phyloP scores from a whole-genome alignment of 2,888 invertebrate genomes.

The Esperia sulphurella region DNA sequence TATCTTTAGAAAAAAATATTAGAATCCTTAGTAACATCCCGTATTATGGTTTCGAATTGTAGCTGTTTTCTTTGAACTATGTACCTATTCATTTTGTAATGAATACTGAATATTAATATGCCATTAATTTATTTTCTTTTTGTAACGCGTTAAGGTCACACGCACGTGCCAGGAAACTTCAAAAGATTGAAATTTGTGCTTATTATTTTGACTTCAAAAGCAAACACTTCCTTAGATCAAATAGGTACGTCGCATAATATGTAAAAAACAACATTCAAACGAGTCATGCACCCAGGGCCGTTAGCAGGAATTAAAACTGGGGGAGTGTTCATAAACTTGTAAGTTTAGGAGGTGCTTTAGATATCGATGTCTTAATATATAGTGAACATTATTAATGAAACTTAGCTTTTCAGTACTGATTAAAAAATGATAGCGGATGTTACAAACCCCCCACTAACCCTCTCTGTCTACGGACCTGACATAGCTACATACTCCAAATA shows the following conservation, averaged over 20 bases:
- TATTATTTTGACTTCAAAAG: slow-evolving; percentile 48
- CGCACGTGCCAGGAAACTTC: slow-evolving; percentile 38
- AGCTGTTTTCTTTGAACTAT: not conserved
- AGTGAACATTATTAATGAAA: too few relatives aligned
- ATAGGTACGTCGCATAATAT: not conserved
- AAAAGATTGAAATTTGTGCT: slow-evolving; percentile 33
- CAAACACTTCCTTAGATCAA: slow-evolving; percentile 12
- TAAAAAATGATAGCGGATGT: too few relatives aligned
- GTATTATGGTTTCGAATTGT: too few relatives aligned
- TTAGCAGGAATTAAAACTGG: too few relatives aligned
- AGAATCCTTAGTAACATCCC: too few relatives aligned
- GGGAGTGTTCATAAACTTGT: too few relatives aligned
- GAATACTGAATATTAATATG: not conserved
- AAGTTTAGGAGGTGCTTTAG: too few relatives aligned
- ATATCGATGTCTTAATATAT: too few relatives aligned
- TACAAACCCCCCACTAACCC: too few relatives aligned
- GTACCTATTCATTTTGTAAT: not conserved
- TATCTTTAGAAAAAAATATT: too few relatives aligned
- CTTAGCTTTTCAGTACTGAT: too few relatives aligned
- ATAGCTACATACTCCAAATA: not conserved
- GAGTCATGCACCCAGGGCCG: not conserved
- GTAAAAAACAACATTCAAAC: not conserved
- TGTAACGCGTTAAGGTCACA: slow-evolving; percentile 6
- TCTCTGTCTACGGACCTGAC: not conserved
- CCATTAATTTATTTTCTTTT: slow-evolving; percentile 21